These are phyloP conservation scores for Lepus americanus DNA, from an alignment of 2,113 vertebrate genomes.

Conservation along the genomic window DNA sequence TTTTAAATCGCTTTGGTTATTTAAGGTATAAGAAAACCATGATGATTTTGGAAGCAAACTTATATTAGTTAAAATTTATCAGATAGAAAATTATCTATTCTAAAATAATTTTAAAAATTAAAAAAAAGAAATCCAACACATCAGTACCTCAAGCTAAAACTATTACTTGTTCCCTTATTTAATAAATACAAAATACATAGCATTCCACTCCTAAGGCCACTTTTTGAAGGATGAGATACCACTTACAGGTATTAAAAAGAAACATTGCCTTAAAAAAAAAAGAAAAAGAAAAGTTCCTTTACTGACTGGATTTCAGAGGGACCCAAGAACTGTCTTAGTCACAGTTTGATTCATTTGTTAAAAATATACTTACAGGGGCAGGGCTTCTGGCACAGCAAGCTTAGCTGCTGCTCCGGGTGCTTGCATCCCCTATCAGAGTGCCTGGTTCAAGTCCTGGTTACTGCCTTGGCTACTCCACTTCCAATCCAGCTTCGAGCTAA, in stretches of 20 bases:
- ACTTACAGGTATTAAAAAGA: constrained; percentile 33
- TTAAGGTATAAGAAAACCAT: not conserved
- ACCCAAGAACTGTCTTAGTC: not conserved
- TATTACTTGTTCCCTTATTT: not conserved
- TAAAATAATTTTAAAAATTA: constrained; percentile 31
- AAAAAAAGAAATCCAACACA: not conserved
- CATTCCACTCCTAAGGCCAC: not conserved
- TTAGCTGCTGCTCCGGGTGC: too few relatives aligned
- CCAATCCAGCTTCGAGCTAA: too few relatives aligned
- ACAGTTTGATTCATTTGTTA: not conserved
- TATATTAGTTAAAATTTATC: not conserved
- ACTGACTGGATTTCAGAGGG: not conserved
- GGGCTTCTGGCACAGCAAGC: too few relatives aligned
- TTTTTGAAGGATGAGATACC: not conserved
- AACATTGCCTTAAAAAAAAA: not conserved
- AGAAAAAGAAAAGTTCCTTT: not conserved
- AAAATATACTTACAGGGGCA: not conserved
- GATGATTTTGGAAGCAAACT: not conserved
- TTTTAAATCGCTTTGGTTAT: not conserved
- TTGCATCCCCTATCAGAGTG: too few relatives aligned
- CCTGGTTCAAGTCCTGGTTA: too few relatives aligned
- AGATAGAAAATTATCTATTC: not conserved
- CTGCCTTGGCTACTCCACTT: too few relatives aligned
- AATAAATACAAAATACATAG: not conserved
- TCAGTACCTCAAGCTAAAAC: not conserved